Percentiles rank a stretch among this genome's conserved stretches.
Evolutionary conservation across 35 echinoderm and acorn worm genomes (phyloP).

Genomic region (Stichopus chloronotus): DNA sequence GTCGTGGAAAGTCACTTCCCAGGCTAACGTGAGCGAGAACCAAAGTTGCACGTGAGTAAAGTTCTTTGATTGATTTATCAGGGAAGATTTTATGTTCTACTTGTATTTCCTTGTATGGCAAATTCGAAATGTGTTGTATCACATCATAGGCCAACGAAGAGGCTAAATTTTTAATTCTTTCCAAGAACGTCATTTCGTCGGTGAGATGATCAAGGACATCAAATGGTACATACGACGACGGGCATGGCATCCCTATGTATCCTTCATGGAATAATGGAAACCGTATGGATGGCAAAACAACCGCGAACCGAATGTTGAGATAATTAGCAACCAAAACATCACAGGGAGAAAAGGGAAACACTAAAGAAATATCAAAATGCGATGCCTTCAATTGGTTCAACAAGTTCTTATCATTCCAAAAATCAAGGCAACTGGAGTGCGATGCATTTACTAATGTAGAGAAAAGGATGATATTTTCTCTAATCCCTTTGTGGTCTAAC

Average conservation of each 20-base stretch:
- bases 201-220: not conserved
- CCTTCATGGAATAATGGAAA: constrained; percentile 1
- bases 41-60: not conserved
- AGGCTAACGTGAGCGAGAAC: not conserved
- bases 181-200: constrained; percentile 21
- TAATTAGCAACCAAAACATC: constrained; percentile 17
- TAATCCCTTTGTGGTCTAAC: not conserved
- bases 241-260: constrained; percentile 22
- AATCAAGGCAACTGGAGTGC: not conserved
- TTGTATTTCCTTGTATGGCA: not conserved
- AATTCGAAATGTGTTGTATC: not conserved
- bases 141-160: not conserved
- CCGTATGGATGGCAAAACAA: not conserved
- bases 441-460: not conserved
- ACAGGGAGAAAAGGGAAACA: constrained; percentile 26
- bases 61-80: not conserved
- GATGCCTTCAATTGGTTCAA: not conserved
- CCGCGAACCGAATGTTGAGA: not conserved
- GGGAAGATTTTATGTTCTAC: not conserved
- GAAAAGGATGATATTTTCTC: not conserved
- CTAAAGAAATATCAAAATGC: constrained; percentile 12
- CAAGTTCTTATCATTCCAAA: constrained; percentile 13
- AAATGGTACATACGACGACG: constrained; percentile 37
- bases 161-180: constrained; percentile 13
- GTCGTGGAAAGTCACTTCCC: constrained; percentile 43